phyloP scores from a whole-genome alignment of 2,888 invertebrate species.

The Tryphoninae sp. region DNA sequence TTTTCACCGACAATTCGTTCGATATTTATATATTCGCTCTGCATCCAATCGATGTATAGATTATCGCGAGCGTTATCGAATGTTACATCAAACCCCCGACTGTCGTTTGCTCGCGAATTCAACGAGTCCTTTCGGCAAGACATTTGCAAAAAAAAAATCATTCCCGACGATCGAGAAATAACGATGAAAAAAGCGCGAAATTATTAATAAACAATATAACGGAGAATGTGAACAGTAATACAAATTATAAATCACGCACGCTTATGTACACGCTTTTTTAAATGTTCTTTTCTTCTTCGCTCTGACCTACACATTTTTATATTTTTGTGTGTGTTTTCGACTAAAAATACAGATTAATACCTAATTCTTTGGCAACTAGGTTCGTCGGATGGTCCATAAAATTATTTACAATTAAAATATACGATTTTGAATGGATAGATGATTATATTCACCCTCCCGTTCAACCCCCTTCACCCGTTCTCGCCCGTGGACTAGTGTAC shows the following conservation, averaged over 20 bases:
- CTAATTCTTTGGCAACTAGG: slow-evolving; percentile 76
- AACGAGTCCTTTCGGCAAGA: slow-evolving; percentile 5
- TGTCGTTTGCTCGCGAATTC: neutral
- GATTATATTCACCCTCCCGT: slow-evolving; percentile 54
- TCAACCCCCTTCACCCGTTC: slow-evolving; percentile 7
- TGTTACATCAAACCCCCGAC: neutral
- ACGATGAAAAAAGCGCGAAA: slow-evolving; percentile 11
- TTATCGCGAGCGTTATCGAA: slow-evolving; percentile 36
- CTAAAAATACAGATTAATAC: slow-evolving; percentile 62
- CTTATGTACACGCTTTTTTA: slow-evolving; percentile 53
- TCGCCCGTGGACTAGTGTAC: slow-evolving; percentile 44
- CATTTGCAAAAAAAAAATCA: slow-evolving; percentile 6
- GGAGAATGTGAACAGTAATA: slow-evolving; percentile 20
- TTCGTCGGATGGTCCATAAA: slow-evolving; percentile 72
- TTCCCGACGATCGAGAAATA: slow-evolving; percentile 15
- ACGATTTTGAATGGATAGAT: slow-evolving; percentile 57
- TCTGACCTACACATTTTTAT: slow-evolving; percentile 6
- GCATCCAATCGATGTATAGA: slow-evolving; percentile 52
- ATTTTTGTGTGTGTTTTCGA: slow-evolving; percentile 12
- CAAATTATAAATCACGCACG: slow-evolving; percentile 54
- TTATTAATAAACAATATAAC: slow-evolving; percentile 15
- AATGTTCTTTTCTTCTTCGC: slow-evolving; percentile 6
- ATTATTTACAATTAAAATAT: slow-evolving; percentile 71
- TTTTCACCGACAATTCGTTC: slow-evolving; percentile 23
- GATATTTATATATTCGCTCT: slow-evolving; percentile 51